A percentile compares a stretch with the other conserved stretches of the same genome.
Conservation (phyloP, 1,140 invertebrate species). For the Penaeus indicus region DNA sequence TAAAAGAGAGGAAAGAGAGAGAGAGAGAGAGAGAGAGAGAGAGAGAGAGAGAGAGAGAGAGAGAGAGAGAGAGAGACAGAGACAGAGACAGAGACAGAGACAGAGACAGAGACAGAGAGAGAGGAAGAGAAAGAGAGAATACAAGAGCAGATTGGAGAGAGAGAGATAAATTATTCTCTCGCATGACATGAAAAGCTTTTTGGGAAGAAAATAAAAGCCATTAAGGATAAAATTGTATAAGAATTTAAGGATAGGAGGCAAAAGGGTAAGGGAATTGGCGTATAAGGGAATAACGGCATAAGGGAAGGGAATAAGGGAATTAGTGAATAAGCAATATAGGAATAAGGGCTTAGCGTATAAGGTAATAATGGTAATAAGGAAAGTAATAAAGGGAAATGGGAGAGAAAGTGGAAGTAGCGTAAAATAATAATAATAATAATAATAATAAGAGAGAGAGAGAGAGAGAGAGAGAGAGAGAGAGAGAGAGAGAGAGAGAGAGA, state of each 20-base stretch:
- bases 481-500: not conserved
- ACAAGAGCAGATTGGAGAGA: not conserved
- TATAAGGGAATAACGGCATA: no score
- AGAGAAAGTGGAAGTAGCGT: not conserved
- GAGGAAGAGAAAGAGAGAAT: slow-evolving; percentile 26
- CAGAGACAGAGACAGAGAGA: not conserved
- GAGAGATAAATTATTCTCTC: no score
- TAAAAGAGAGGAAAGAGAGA: not conserved
- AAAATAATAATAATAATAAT: no score
- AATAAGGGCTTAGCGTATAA: not conserved
- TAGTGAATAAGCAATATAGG: not conserved
- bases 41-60: not conserved
- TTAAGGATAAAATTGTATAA: no score
- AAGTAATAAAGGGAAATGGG: not conserved
- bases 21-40: not conserved
- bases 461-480: slow-evolving; percentile 7
- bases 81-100: not conserved
- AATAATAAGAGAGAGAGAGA: slow-evolving; percentile 16
- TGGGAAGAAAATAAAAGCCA: no score
- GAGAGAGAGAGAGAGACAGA: not conserved
- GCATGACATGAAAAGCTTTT: no score
- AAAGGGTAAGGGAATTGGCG: no score
- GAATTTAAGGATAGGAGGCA: no score
- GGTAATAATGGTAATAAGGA: not conserved
- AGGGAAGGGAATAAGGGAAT: not conserved